Base-by-base conservation (phyloP, 2,797 vertebrate species). In the Pempheris klunzingeri region DNA sequence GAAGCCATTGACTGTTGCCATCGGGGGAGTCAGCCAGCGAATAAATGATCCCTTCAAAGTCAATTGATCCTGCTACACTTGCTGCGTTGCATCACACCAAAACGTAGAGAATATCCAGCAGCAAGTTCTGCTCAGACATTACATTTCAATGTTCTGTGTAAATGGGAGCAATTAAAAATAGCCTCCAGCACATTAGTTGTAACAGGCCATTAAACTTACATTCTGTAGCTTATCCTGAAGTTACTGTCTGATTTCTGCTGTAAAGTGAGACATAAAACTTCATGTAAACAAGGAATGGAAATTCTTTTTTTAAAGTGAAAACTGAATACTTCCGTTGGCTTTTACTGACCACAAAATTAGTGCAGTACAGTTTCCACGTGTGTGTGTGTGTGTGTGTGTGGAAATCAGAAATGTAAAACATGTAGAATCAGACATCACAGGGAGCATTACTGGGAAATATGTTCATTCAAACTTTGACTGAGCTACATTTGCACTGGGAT, bases 21-120 rank as follows among this genome's bases (percentile, higher is more conserved):
- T 55, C 0, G 9, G 64, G n/a, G 78, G 76, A 77, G 58, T 59
- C 50, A 61, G 78, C 53, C 77, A 78, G 63, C 6, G 18, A 85
- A 78, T 83, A 81, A 88, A 84, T 71, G 74, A 71, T 83, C 64
- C 71, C 32, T 63, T 90, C 75, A 83, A 70, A 81, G 83, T 83
- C 74, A 65, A 64, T 74, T 76, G 74, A 79, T 86, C 62, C 63
- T 24, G 26, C 7, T 70, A 11, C 50, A n/a, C 36, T 28, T 4
- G 1, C 50, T 64, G 55, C 5, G 2, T 32, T 55, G 60, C 38
- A 38, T 70, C 59, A 68, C 46, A 67, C 65, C 22, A 24, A 67
- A 69, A 74, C 15, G 71, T 60, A 22, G 11, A 58, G 24, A 69
- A 36, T 32, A 58, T 65, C 62, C 76, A 30, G 47, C 49, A 59